Evolutionary conservation across 2,888 invertebrate species (phyloP).

Genomic region (Apoda limacodes): DNA sequence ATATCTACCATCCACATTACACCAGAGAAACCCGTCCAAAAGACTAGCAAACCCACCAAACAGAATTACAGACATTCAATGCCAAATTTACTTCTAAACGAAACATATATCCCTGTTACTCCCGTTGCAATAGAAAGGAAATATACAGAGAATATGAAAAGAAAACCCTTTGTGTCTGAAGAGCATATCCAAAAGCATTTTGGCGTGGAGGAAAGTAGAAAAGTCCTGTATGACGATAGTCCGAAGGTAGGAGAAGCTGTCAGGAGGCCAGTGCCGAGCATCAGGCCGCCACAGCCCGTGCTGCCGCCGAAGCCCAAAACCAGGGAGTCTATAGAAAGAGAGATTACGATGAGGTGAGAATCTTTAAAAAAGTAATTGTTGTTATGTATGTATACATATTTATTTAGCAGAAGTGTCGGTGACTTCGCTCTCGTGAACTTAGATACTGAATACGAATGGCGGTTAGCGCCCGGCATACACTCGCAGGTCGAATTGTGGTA

Average conservation of each 20-base stretch:
- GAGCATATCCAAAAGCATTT: slow-evolving; percentile 60
- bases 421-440: too few species aligned
- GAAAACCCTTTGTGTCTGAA: slow-evolving; percentile 59
- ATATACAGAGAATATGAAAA: slow-evolving; percentile 41
- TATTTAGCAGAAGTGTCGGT: too few species aligned
- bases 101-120: slow-evolving; percentile 32
- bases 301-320: slow-evolving; percentile 53
- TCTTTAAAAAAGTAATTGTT: too few species aligned
- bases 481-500: too few species aligned
- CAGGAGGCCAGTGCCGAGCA: slow-evolving; percentile 24
- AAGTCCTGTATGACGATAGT: slow-evolving; percentile 43
- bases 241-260: slow-evolving; percentile 26
- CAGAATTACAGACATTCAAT: slow-evolving; percentile 57
- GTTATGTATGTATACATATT: too few species aligned
- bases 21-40: slow-evolving; percentile 45
- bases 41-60: slow-evolving; percentile 27
- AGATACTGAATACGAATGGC: too few species aligned
- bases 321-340: slow-evolving; percentile 55
- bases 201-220: slow-evolving; percentile 55
- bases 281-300: slow-evolving; percentile 34
- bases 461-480: too few species aligned
- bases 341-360: slow-evolving; percentile 61
- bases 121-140: slow-evolving; percentile 34
- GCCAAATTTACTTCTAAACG: slow-evolving; percentile 56
- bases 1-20: slow-evolving; percentile 46